These are phyloP conservation scores for Bombus waltoni DNA, from an alignment of 1,140 invertebrate species.

Conservation along the genomic window DNA sequence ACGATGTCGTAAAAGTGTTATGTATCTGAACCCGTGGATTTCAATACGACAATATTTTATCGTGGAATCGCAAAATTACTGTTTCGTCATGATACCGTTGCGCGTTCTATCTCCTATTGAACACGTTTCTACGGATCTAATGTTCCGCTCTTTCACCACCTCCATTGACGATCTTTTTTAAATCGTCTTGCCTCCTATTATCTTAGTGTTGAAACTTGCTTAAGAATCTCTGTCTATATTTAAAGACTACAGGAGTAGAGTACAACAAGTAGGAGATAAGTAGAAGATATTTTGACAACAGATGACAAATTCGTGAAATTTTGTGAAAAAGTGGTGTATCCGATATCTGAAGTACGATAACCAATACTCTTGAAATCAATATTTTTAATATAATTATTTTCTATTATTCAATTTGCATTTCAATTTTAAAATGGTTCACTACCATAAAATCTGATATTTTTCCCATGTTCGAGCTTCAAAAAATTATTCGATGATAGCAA, in stretches of 20 bases:
- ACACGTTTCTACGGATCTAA: neutral
- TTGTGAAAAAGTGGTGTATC: too few species aligned
- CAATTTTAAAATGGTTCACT: neutral
- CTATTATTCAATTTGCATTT: neutral
- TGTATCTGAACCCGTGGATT: neutral
- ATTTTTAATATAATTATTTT: too few species aligned
- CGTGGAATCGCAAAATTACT: conserved; percentile 6
- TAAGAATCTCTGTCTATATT: neutral
- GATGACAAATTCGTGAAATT: too few species aligned
- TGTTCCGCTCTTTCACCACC: neutral
- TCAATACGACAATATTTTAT: conserved; percentile 2
- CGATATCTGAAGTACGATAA: too few species aligned
- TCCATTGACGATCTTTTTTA: neutral
- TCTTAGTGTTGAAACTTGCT: neutral
- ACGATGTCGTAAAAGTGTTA: conserved; percentile 1
- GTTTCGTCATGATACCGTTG: neutral
- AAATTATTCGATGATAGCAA: neutral
- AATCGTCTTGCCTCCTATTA: neutral
- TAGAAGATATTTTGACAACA: too few species aligned
- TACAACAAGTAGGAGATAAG: too few species aligned
- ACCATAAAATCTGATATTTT: too few species aligned
- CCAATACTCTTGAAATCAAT: too few species aligned
- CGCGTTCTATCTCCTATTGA: neutral
- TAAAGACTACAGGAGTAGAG: neutral
- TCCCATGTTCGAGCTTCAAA: neutral